Percentiles rank a stretch among this genome's conserved stretches.
phyloP scores from a whole-genome alignment of 2,888 invertebrate species.

The Fissipunctia ypsillon region DNA sequence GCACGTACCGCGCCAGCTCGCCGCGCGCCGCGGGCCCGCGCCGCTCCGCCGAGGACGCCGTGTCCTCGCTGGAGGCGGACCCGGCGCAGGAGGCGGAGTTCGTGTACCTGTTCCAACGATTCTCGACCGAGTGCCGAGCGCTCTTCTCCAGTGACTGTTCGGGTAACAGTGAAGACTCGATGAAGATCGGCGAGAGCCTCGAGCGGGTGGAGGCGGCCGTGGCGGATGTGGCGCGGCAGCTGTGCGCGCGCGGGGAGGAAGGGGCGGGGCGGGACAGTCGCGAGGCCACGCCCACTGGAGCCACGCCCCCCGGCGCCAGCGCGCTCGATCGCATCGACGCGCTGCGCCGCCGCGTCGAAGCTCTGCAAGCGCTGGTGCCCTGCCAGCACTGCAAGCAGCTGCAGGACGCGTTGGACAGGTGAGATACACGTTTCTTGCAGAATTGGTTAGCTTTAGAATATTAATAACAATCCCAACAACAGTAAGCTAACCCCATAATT shows the following conservation, averaged over 20 bases:
- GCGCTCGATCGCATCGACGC: slow-evolving; percentile 83
- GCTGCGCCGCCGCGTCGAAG: slow-evolving; percentile 86
- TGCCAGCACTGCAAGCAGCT: slow-evolving; percentile 89
- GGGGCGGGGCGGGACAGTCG: slow-evolving; percentile 41
- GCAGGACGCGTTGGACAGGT: slow-evolving; percentile 90
- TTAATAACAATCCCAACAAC: no score
- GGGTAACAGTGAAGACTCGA: slow-evolving; percentile 90
- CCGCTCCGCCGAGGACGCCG: slow-evolving; percentile 81
- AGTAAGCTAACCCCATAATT: no score
- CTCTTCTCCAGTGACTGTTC: slow-evolving; percentile 90
- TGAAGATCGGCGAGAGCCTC: slow-evolving; percentile 90
- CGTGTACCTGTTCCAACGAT: slow-evolving; percentile 92
- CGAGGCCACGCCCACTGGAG: slow-evolving; percentile 28
- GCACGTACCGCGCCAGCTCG: slow-evolving; percentile 86
- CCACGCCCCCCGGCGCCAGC: slow-evolving; percentile 56
- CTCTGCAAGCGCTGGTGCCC: slow-evolving; percentile 87
- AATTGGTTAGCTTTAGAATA: no score
- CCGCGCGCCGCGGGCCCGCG: slow-evolving; percentile 63
- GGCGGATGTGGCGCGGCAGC: slow-evolving; percentile 82
- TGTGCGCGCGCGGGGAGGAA: slow-evolving; percentile 75
- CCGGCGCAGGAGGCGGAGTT: slow-evolving; percentile 92
- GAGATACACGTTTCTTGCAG: slow-evolving; percentile 29
- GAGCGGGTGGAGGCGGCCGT: slow-evolving; percentile 88
- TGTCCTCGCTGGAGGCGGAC: slow-evolving; percentile 89
- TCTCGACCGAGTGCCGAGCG: slow-evolving; percentile 91